Conservation (phyloP, 2,113 vertebrate genomes). For the Campylomormyrus tamandua region DNA sequence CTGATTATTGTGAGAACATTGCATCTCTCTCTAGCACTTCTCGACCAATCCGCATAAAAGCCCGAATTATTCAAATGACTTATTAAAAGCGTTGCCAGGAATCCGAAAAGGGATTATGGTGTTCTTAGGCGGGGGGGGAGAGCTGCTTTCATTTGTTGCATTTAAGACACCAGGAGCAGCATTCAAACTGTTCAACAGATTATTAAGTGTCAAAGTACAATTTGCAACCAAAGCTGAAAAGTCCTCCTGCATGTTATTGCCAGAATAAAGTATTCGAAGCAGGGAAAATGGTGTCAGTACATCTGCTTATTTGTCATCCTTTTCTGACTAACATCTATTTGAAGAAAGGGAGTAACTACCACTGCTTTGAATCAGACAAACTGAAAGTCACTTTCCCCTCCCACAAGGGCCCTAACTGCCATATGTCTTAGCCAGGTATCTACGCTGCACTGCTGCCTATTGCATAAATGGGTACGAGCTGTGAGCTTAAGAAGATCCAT, state of each 20-base stretch:
- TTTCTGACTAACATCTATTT: not conserved
- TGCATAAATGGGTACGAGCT: not conserved
- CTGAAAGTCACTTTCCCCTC: not conserved
- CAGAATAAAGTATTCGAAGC: not conserved
- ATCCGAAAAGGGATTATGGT: not conserved
- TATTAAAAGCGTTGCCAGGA: not conserved
- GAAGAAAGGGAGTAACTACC: not conserved
- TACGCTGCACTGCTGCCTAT: not conserved
- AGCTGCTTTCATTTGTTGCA: not conserved
- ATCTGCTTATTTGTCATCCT: not conserved
- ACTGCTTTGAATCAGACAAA: not conserved
- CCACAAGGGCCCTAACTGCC: not conserved
- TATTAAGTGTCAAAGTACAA: not conserved
- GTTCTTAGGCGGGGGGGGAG: not conserved
- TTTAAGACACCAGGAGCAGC: not conserved
- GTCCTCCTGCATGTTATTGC: not conserved
- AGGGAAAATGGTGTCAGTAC: not conserved
- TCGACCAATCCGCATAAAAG: not conserved
- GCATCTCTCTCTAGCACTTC: not conserved
- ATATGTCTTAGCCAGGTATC: not conserved
- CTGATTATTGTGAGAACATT: not conserved
- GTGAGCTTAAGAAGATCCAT: not conserved
- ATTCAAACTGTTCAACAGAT: slow-evolving; percentile 1
- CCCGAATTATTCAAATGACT: not conserved
- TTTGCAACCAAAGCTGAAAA: not conserved